Evolutionary conservation across 1,140 invertebrate genomes (phyloP), one percentile per base, ranked within the genome.

Genomic region (Elymnias hypermnestra): DNA sequence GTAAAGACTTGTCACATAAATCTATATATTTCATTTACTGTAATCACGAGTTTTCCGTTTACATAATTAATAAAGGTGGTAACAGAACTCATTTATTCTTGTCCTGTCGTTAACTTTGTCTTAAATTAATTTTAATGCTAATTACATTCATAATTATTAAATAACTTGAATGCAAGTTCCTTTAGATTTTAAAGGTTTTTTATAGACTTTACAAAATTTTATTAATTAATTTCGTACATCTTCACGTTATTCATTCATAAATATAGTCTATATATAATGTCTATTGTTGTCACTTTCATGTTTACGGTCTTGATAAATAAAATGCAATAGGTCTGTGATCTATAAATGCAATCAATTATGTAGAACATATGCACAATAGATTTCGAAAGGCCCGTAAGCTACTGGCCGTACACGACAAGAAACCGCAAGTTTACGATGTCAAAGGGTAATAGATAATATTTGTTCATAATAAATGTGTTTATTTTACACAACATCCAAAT

Each of bases 61-160:
- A 51, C 63, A 81, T 72, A 72, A 77, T 71, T 53, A 72, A 71
- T 65, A 52, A 71, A 62, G 59, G 38, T 17, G 8, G 12, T 42
- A 15, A 41, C 13, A 19, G 51, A 40, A 50, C 45, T 60, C 54
- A 69, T 72, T 59, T 46, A 66, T 53, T 54, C 40, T 63, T 55
- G 63, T 68, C 50, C 55, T 57, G 51, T 12, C 23, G 25, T 9
- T 6, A 33, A 33, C 14, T 0, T 14, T 15, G 12, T 12, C 7
- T 12, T n/a, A n/a, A n/a, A n/a, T n/a, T n/a, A n/a, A n/a, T n/a
- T n/a, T n/a, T n/a, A n/a, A n/a, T n/a, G n/a, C n/a, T n/a, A n/a
- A n/a, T n/a, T n/a, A n/a, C n/a, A n/a, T n/a, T n/a, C n/a, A n/a
- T n/a, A n/a, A n/a, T n/a, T n/a, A n/a, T n/a, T n/a, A n/a, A n/a